These are phyloP conservation scores for Hedya salicella DNA, from an alignment of 2,888 invertebrate genomes.

Conservation along the genomic window DNA sequence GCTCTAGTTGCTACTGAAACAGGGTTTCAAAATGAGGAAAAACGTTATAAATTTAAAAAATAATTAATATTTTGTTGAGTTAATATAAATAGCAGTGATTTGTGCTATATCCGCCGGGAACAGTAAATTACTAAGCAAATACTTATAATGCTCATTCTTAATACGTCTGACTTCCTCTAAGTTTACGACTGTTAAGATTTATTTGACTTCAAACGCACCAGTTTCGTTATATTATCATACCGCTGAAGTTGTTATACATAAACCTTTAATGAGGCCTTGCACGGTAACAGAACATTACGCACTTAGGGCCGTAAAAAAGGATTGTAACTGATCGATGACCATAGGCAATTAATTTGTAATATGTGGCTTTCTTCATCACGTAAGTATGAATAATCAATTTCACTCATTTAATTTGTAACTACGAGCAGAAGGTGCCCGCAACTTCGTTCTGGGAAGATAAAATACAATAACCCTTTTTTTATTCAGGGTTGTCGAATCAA, in stretches of 20 bases:
- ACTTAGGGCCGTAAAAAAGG: not conserved
- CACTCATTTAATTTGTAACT: not conserved
- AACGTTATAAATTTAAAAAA: not conserved
- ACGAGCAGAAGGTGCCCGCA: too few relatives aligned
- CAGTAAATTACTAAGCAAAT: not conserved
- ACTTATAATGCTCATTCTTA: conserved; percentile 1
- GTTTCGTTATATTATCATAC: conserved; percentile 1
- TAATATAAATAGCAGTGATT: conserved; percentile 13
- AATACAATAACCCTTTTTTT: too few relatives aligned
- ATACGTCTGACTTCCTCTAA: conserved; percentile 11
- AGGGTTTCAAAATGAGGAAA: not conserved
- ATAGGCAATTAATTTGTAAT: not conserved
- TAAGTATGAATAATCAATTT: not conserved
- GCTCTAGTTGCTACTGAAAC: not conserved
- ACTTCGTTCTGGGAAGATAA: too few relatives aligned
- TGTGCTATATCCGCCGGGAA: conserved; percentile 6
- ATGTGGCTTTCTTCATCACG: not conserved
- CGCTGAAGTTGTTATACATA: not conserved
- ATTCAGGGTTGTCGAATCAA: too few relatives aligned
- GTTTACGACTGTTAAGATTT: conserved; percentile 18
- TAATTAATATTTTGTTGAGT: conserved; percentile 6
- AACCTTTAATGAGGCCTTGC: not conserved
- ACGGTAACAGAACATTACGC: not conserved
- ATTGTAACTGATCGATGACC: not conserved
- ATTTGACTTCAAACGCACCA: conserved; percentile 3